phyloP scores from a whole-genome alignment of 1,140 invertebrate genomes.

The Melanaphis sacchari region DNA sequence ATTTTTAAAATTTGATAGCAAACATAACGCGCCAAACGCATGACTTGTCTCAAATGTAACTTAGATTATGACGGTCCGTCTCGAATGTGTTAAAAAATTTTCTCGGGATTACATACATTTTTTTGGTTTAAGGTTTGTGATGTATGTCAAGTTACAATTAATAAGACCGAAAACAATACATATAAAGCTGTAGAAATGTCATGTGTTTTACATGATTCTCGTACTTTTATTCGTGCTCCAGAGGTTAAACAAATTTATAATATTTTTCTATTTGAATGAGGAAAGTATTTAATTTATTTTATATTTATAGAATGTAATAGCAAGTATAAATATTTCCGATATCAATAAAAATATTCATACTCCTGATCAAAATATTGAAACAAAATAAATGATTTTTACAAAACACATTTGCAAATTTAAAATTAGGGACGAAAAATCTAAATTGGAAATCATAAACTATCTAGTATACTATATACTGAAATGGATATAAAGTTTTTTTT shows the following conservation, averaged over 20 bases:
- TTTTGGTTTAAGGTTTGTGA: neutral
- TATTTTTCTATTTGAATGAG: neutral
- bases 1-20: too few species aligned
- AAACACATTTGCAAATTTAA: neutral
- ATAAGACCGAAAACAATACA: neutral
- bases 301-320: neutral
- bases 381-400: neutral
- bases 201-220: slow-evolving; percentile 20
- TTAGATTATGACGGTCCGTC: too few species aligned
- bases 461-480: neutral
- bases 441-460: neutral
- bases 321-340: too few species aligned
- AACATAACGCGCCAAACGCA: too few species aligned
- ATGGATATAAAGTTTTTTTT: neutral
- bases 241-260: slow-evolving; percentile 20
- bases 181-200: neutral
- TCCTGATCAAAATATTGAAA: neutral
- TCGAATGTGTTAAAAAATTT: too few species aligned
- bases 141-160: neutral
- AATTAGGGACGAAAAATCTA: neutral
- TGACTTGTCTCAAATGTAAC: too few species aligned
- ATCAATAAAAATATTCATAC: neutral
- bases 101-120: neutral
- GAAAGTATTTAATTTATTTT: neutral
- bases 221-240: neutral